A percentile compares a stretch with the other conserved stretches of the same genome.
These are phyloP conservation scores for Desmophyllum pertusum DNA, from an alignment of 92 coral and sea anemone genomes.

Conservation along the genomic window DNA sequence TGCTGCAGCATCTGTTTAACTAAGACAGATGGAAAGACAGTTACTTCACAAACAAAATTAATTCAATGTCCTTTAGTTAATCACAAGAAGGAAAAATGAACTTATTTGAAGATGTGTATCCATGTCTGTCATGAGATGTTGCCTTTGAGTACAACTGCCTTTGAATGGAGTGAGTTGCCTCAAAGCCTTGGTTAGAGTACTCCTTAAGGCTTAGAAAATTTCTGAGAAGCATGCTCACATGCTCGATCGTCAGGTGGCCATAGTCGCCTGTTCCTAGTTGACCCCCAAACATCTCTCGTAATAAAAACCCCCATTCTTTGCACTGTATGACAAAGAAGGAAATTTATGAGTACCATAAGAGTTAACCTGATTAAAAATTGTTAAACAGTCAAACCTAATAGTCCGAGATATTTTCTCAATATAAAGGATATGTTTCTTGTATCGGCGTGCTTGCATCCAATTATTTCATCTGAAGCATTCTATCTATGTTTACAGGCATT, in stretches of 20 bases:
- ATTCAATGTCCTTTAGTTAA: not conserved
- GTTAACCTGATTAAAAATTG: no score
- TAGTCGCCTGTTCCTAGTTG: conserved; percentile 7
- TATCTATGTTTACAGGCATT: no score
- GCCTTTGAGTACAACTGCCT: conserved; percentile 17
- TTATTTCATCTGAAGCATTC: no score
- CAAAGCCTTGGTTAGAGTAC: not conserved
- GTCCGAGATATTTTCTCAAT: no score
- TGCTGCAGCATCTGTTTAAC: conserved; percentile 59
- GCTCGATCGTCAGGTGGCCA: conserved; percentile 12
- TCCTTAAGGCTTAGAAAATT: not conserved
- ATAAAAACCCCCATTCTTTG: not conserved
- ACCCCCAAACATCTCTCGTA: not conserved
- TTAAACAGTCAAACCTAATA: no score
- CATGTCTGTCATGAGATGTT: conserved; percentile 50
- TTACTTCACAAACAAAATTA: not conserved
- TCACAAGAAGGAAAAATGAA: not conserved
- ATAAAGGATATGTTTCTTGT: no score
- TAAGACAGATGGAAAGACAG: not conserved
- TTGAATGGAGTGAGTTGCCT: not conserved
- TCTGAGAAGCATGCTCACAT: not conserved
- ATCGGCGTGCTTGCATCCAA: no score
- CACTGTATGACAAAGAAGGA: not conserved
- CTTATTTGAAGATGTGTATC: conserved; percentile 57
- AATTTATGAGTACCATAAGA: no score